Percentiles rank a stretch among this genome's conserved stretches.
phyloP scores from a whole-genome alignment of 2,888 invertebrate genomes.

The Sesia bembeciformis region DNA sequence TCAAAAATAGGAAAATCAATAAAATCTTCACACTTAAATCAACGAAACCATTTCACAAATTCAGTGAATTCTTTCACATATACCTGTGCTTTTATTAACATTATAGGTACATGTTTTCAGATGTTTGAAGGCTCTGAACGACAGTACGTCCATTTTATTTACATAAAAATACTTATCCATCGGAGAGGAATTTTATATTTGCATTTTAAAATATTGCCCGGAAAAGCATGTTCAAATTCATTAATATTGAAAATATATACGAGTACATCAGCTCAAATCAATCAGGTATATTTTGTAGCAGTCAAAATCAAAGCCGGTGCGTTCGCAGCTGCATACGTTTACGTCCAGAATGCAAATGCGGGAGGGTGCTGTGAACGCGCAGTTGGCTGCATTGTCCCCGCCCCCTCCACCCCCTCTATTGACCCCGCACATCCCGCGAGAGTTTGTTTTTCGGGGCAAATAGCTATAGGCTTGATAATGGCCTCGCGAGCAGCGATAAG shows the following conservation, averaged over 20 bases:
- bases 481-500: conserved; percentile 51
- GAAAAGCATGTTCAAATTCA: not conserved
- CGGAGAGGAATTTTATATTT: not conserved
- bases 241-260: not conserved
- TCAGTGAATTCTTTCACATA: too few relatives aligned
- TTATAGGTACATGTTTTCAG: too few relatives aligned
- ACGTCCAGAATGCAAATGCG: conserved; percentile 56
- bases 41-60: too few relatives aligned
- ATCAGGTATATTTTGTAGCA: conserved; percentile 15
- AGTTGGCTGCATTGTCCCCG: conserved; percentile 67
- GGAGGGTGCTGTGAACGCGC: conserved; percentile 56
- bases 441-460: conserved; percentile 75
- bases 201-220: not conserved
- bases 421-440: conserved; percentile 63
- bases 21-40: too few relatives aligned
- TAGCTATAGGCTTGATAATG: conserved; percentile 75
- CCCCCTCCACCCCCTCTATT: conserved; percentile 17
- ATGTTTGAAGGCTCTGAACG: too few relatives aligned
- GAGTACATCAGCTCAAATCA: not conserved
- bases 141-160: too few relatives aligned
- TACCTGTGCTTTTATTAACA: too few relatives aligned
- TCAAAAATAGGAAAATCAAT: too few relatives aligned
- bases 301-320: conserved; percentile 46
- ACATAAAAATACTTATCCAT: too few relatives aligned
- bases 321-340: conserved; percentile 46